A percentile compares a stretch with the other conserved stretches of the same genome.
Evolutionary conservation across 2,113 vertebrate genomes (phyloP).

Genomic region (Nyctereutes procyonoides): DNA sequence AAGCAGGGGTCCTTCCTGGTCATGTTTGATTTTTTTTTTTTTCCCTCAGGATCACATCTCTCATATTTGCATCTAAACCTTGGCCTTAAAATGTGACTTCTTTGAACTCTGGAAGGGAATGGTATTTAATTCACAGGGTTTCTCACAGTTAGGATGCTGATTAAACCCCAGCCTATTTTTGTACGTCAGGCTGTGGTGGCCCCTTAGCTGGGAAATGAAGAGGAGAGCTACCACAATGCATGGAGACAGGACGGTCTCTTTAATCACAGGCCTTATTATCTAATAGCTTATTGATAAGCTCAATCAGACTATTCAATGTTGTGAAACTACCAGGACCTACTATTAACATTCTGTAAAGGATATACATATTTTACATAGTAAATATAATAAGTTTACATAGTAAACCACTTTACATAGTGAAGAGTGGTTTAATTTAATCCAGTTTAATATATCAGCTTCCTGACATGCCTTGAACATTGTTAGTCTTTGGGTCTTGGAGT

Average conservation of each 20-base stretch:
- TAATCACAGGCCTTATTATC: background rate
- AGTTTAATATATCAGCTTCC: background rate
- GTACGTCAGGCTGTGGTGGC: background rate
- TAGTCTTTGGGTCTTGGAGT: background rate
- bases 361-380: background rate
- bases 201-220: background rate
- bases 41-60: background rate
- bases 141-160: constrained; percentile 7
- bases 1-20: constrained; percentile 45
- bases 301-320: background rate
- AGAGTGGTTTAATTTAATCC: background rate
- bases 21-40: background rate
- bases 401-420: background rate
- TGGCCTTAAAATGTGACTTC: constrained; percentile 56
- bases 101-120: constrained; percentile 59
- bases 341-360: background rate
- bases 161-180: constrained; percentile 42
- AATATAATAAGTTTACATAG: too few species aligned
- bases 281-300: background rate
- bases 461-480: background rate
- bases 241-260: background rate
- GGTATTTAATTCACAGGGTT: constrained; percentile 47
- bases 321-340: background rate
- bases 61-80: constrained; percentile 41
- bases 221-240: background rate